These are phyloP conservation scores for Tychaedon coryphoeus DNA, from an alignment of 2,113 vertebrate species.

Conservation along the genomic window DNA sequence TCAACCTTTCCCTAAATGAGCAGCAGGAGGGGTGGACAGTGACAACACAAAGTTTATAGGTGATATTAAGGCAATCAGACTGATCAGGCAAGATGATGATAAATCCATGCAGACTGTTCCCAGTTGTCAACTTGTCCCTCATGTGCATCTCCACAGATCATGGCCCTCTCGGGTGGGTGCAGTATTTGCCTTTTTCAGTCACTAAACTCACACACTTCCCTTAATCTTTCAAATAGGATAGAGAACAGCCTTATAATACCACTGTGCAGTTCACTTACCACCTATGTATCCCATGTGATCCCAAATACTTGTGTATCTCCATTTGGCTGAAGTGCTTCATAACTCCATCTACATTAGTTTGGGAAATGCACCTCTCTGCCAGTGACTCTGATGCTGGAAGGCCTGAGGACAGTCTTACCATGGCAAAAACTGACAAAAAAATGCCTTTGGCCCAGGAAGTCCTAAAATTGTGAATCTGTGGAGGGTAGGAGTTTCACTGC, in stretches of 20 bases:
- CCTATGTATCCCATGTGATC: fast-evolving
- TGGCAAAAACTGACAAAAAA: not conserved
- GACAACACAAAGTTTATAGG: not conserved
- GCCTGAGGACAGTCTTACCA: not conserved
- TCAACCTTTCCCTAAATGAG: not conserved
- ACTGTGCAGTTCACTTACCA: not conserved
- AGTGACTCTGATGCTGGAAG: not conserved
- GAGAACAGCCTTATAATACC: not conserved
- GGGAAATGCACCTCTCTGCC: not conserved
- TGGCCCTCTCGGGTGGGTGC: not conserved
- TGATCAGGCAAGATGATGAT: not conserved
- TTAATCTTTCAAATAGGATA: not conserved
- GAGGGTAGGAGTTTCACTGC: not conserved
- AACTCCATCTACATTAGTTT: not conserved
- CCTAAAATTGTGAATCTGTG: not conserved
- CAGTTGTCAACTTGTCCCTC: not conserved
- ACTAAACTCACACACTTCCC: not conserved
- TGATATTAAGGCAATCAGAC: not conserved
- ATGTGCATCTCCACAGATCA: not conserved
- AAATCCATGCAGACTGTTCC: not conserved
- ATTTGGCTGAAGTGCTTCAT: not conserved
- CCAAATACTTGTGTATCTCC: not conserved
- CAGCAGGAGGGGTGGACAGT: not conserved
- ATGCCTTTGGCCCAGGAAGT: not conserved
- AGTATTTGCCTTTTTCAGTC: not conserved